Evolutionary conservation across 92 coral and sea anemone species (phyloP).

Genomic region (Epizoanthus ramosus): DNA sequence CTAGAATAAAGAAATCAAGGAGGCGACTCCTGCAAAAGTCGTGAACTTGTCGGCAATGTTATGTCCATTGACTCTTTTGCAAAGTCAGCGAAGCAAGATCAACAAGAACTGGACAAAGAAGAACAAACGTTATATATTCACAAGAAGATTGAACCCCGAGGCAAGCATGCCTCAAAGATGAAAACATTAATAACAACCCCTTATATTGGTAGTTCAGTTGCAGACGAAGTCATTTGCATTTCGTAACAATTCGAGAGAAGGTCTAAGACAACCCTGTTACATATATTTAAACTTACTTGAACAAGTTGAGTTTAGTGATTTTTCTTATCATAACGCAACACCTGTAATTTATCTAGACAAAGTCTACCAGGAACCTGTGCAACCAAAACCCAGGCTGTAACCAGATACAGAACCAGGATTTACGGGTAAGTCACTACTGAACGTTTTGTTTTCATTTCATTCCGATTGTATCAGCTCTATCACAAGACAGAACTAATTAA

Average conservation of each 20-base stretch:
- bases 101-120: neutral
- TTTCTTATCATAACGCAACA: neutral
- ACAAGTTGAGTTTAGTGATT: neutral
- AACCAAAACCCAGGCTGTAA: neutral
- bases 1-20: neutral
- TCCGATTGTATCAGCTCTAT: slow-evolving; percentile 18
- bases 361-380: neutral
- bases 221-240: slow-evolving; percentile 35
- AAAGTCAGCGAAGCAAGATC: slow-evolving; percentile 37
- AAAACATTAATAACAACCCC: slow-evolving; percentile 35
- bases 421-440: neutral
- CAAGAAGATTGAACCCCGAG: slow-evolving; percentile 33
- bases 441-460: neutral
- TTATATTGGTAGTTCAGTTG: slow-evolving; percentile 30
- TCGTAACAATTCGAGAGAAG: slow-evolving; percentile 27
- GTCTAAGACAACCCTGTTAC: slow-evolving; percentile 23
- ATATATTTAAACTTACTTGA: neutral
- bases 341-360: neutral
- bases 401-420: slow-evolving; percentile 24
- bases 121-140: slow-evolving; percentile 38
- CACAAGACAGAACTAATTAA: slow-evolving; percentile 16
- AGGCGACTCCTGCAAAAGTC: neutral
- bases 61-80: neutral
- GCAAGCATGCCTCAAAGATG: slow-evolving; percentile 45
- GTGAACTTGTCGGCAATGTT: neutral